A percentile compares a stretch with the other conserved stretches of the same genome.
Conservation (phyloP, 2,888 invertebrate genomes). For the Phlogophora meticulosa region DNA sequence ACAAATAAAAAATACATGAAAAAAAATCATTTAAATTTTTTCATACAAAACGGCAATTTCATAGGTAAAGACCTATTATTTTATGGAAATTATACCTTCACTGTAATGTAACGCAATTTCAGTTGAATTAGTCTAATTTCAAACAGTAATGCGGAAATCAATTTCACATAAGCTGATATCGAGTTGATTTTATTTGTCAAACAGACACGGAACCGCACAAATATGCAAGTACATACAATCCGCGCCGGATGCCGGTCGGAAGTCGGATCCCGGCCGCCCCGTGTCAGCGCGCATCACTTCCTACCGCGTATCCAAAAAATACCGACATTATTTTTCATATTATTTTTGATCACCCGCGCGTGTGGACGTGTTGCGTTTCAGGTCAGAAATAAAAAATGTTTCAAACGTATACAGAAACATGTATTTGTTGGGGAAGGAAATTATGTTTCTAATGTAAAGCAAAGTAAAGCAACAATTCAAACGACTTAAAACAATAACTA, state of each 20-base stretch:
- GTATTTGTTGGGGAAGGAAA: constrained; percentile 6
- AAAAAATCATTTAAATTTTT: too few relatives aligned
- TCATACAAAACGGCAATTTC: too few relatives aligned
- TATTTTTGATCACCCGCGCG: constrained; percentile 47
- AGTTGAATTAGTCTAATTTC: constrained; percentile 27
- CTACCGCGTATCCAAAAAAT: constrained; percentile 59
- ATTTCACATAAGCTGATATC: constrained; percentile 41
- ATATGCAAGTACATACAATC: constrained; percentile 60
- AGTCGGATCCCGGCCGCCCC: constrained; percentile 60
- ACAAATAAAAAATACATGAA: too few relatives aligned
- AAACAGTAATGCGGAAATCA: constrained; percentile 39
- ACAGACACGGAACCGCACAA: constrained; percentile 58
- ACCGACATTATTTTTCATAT: constrained; percentile 51
- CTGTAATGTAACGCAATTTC: not conserved
- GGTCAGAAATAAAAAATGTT: constrained; percentile 5
- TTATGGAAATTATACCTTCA: too few relatives aligned
- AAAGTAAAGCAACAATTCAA: too few relatives aligned
- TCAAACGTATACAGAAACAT: not conserved
- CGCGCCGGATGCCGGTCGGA: constrained; percentile 67
- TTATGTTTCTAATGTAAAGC: too few relatives aligned
- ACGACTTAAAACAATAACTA: too few relatives aligned
- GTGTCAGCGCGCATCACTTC: constrained; percentile 66
- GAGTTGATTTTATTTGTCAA: constrained; percentile 63
- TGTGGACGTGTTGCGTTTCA: constrained; percentile 41
- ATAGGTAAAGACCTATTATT: too few relatives aligned